Percentiles rank a stretch among this genome's conserved stretches.
phyloP scores from a whole-genome alignment of 2,888 invertebrate genomes.

The Drosophila nr. medialis region DNA sequence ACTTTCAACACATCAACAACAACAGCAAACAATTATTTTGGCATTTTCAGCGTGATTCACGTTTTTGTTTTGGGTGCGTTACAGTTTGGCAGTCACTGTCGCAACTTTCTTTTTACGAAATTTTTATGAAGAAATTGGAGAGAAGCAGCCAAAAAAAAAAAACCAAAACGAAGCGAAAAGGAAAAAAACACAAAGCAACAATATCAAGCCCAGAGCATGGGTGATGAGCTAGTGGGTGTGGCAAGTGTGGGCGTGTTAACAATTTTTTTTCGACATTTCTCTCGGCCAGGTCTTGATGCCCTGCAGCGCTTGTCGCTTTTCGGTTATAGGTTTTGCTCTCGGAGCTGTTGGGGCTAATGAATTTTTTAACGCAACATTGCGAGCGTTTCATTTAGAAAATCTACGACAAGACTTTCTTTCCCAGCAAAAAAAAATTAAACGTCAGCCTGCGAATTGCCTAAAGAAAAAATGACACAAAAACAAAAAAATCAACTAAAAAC shows the following conservation, averaged over 20 bases:
- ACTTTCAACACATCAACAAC: slow-evolving; percentile 62
- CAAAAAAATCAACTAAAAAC: slow-evolving; percentile 24
- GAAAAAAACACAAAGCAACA: slow-evolving; percentile 16
- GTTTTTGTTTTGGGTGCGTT: slow-evolving; percentile 62
- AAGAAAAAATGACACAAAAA: slow-evolving; percentile 2
- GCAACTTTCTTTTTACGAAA: slow-evolving; percentile 71
- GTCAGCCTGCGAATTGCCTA: slow-evolving; percentile 20
- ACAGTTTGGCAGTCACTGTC: slow-evolving; percentile 69
- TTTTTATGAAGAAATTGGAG: slow-evolving; percentile 68
- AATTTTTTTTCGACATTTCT: slow-evolving; percentile 38
- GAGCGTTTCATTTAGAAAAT: slow-evolving; percentile 68
- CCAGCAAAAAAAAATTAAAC: slow-evolving; percentile 26
- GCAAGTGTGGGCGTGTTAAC: slow-evolving; percentile 67
- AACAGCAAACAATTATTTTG: slow-evolving; percentile 39
- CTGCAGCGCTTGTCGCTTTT: slow-evolving; percentile 39
- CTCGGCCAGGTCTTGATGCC: slow-evolving; percentile 35
- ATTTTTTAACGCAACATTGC: slow-evolving; percentile 61
- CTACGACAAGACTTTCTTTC: slow-evolving; percentile 49
- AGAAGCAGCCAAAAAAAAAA: slow-evolving; percentile 49
- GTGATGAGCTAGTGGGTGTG: slow-evolving; percentile 44
- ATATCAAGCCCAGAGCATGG: slow-evolving; percentile 8
- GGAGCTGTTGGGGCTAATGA: slow-evolving; percentile 56
- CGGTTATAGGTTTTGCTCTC: slow-evolving; percentile 6
- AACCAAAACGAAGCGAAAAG: slow-evolving; percentile 31
- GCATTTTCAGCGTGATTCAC: slow-evolving; percentile 62